Evolutionary conservation across 2,888 invertebrate species (phyloP), one percentile per base, ranked within the genome.

Genomic region (Willowsia nigromaculata): DNA sequence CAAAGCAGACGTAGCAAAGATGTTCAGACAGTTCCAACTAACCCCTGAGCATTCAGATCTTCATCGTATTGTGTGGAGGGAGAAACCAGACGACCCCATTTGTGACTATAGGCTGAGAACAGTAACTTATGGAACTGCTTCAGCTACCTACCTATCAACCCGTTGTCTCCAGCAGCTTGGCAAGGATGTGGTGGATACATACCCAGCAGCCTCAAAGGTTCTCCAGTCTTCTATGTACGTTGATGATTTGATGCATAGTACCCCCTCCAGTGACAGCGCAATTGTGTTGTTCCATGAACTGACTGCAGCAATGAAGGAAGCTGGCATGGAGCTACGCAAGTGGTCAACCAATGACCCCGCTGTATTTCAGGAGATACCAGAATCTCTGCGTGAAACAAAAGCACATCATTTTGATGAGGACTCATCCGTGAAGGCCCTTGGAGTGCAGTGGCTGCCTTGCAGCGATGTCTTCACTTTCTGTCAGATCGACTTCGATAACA

Each of bases 151-250:
- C 90, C 78, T 93, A 15, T 30, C 65, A 30, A 65, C 65, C 5
- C 7, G n/a, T 5, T 11, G 11, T 2, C 37, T 68, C n/a, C 33
- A 37, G 11, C 33, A 37, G 5, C 37, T 68, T 11, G 37, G 37
- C 4, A 22, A 33, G 18, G 13, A 37, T 11, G 37, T 37, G n/a
- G 85, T 47, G 90, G 92, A 91, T 18, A 4, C 90, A 18, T 11
- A 95, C 93, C 93, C 95, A 93, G 93, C 94, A 93, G 25, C 37
- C 11, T 92, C 93, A 84, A n/a, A n/a, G n/a, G n/a, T n/a, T n/a
- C n/a, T n/a, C n/a, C n/a, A n/a, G n/a, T n/a, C n/a, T n/a, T n/a
- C n/a, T n/a, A 92, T 93, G 82, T 94, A 94, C 59, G 92, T 93
- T 15, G 93, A 93, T 76, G 93, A 93, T 88, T 83, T 93, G 3